Conservation (phyloP, 2,888 invertebrate species). For the Kuschelorhynchus macadamiae region DNA sequence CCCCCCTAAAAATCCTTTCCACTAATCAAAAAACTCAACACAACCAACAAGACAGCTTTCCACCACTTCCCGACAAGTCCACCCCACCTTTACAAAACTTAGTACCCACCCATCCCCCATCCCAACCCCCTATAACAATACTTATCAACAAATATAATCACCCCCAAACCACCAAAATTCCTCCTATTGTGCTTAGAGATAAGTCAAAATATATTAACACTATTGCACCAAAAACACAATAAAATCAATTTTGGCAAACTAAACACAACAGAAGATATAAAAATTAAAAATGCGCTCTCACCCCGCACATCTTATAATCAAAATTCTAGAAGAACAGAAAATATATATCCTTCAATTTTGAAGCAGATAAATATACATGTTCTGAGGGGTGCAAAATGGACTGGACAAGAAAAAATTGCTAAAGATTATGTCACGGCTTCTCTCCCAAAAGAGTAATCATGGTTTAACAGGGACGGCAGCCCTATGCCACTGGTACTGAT, state of each 20-base stretch:
- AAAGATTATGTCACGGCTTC: constrained; percentile 1
- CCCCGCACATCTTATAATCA: neutral
- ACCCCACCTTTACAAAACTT: too few species aligned
- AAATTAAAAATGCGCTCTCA: neutral
- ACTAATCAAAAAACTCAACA: too few species aligned
- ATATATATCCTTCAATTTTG: neutral
- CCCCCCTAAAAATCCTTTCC: too few species aligned
- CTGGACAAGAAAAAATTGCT: neutral
- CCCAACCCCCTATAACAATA: too few species aligned
- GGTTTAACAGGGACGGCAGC: constrained; percentile 5
- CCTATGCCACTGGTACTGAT: neutral
- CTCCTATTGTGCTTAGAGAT: too few species aligned
- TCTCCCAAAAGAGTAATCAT: neutral
- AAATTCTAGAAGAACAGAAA: neutral
- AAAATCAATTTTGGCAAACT: constrained; percentile 6
- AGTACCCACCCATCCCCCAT: too few species aligned
- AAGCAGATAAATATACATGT: neutral
- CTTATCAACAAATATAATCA: too few species aligned
- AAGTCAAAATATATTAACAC: too few species aligned
- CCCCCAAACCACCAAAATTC: too few species aligned
- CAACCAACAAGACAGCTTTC: too few species aligned
- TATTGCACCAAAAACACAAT: too few species aligned
- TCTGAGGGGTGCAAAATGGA: constrained; percentile 3
- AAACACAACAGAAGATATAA: constrained; percentile 10
- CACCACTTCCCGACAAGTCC: too few species aligned